Base-by-base conservation (phyloP, 2,888 invertebrate species). In the Ichneumoninae sp. region DNA sequence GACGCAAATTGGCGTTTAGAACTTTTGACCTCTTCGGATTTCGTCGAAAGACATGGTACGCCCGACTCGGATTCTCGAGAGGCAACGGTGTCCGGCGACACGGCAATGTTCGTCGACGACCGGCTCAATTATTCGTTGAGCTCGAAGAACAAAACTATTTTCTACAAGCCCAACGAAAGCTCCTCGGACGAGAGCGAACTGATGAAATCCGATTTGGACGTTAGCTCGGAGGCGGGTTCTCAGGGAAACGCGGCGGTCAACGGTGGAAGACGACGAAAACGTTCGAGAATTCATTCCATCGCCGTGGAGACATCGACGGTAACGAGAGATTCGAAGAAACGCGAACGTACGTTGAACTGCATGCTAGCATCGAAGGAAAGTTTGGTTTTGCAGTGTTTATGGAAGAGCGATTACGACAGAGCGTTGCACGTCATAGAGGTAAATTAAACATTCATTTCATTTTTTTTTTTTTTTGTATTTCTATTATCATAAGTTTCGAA, bases 361-460 rank as follows among this genome's bases (percentile, higher is more conserved):
- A 96, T 98, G 97, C 92, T 98, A 75, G 96, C 97, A 8, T 95
- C 97, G 44, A 96, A 97, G 0, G 96, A 96, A 87, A 96, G 96
- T 86, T 94, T 98, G 65, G 96, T 97, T n/a, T 95, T 96, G 54
- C 94, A 97, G 91, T 97, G 97, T 62, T 94, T 98, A 60, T 96
- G 96, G 89, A 95, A 96, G 83, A 96, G 96, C 80, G 96, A 97
- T 91, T 96, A 96, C 87, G 95, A 95, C 6, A 96, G 96, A 94
- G 97, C 97, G 0, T 96, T 96, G 89, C 96, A 97, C 94, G 97
- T 98, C 83, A 95, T 97, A 88, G 95, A 97, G 96, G 98, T 97
- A 94, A 94, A 40, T 66, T 36, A 69, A 52, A 54, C 57, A 52
- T 77, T 72, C 10, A 10, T 10, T 40, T 44, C 77, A 40, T 66